Base-by-base conservation (phyloP, 2,797 vertebrate species). In the Oreochromis grahami region DNA sequence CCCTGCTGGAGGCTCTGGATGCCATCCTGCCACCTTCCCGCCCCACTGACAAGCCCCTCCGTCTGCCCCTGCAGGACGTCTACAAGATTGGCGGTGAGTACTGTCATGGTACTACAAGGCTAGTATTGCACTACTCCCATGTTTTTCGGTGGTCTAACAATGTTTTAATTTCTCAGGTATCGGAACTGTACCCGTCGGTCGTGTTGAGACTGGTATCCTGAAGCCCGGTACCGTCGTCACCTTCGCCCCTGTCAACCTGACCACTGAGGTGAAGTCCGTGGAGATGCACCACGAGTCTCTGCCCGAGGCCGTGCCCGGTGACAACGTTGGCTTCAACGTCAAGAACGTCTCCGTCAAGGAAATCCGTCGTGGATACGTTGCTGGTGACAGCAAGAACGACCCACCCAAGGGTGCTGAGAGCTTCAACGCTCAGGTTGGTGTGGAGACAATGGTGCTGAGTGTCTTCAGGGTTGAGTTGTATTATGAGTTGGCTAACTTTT, bases 61-160 rank as follows among this genome's bases (percentile, higher is more conserved):
- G 98, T 43, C 96, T 99, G 92, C 98, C 98, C 58, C 97, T 99
- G 82, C 98, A 99, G 91, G 98, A 99, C 8, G 98, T 99, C 90
- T 99, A 99, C 96, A 99, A 99, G 91, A 99, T 99, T 3, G 98
- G 98, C 79, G 98, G 98, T 98, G 94, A 56, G 87, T 12, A 32
- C 26, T 8, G 6, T 48, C 17, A 12, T 3, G 12, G 24, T 48
- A 12, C 24, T 48, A 12, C 2, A 72, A 17, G 0, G 3, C 8
- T 45, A 45, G 38, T 70, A 0, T 24, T 70, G 21, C 38, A 3
- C n/a, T 0, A 17, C 0, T 1, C 4, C 41, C 15, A 48, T 26
- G 24, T 0, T 72, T 15, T 45, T 19, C 0, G 0, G 4, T 29
- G 21, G 41, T 48, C 29, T 29, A 72, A 12, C 41, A 12, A 8